Percentiles rank a stretch among this genome's conserved stretches.
Conservation (phyloP, 2,888 invertebrate genomes). For the Pandemis heparana region DNA sequence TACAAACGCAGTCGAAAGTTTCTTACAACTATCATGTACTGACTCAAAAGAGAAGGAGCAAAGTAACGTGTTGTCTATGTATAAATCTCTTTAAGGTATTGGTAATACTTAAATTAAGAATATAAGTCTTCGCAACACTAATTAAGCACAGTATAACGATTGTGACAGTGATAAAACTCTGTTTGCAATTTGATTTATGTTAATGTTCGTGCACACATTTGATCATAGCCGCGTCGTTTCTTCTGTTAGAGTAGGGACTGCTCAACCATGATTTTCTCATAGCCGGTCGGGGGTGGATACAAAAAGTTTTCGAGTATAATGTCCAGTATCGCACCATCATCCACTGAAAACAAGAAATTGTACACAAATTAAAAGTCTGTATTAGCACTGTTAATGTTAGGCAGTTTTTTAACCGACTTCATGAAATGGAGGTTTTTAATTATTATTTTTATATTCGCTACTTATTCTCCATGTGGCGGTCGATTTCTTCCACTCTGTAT, state of each 20-base stretch:
- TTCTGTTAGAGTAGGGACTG: conserved; percentile 95
- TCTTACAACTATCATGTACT: conserved; percentile 5
- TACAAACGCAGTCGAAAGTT: background rate
- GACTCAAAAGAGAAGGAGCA: background rate
- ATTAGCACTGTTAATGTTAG: background rate
- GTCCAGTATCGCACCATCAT: conserved; percentile 98
- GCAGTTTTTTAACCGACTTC: background rate
- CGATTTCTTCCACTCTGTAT: too few relatives aligned
- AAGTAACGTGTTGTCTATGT: background rate
- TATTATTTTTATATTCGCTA: too few relatives aligned
- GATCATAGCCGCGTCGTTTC: conserved; percentile 16
- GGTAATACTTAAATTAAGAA: conserved; percentile 7
- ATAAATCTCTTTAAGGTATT: background rate
- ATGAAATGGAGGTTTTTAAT: too few relatives aligned
- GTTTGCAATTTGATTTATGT: conserved; percentile 36
- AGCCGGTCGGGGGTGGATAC: conserved; percentile 93
- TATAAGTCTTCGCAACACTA: background rate
- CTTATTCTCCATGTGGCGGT: too few relatives aligned
- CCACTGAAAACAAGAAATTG: conserved; percentile 88
- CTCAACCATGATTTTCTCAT: conserved; percentile 98
- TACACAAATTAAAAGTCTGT: too few relatives aligned
- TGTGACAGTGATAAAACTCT: background rate
- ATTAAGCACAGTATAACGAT: conserved; percentile 8
- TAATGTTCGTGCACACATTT: conserved; percentile 53
- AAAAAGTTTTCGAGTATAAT: conserved; percentile 96